These are phyloP conservation scores for Papilio demoleus DNA, from an alignment of 2,888 invertebrate species.

Conservation along the genomic window DNA sequence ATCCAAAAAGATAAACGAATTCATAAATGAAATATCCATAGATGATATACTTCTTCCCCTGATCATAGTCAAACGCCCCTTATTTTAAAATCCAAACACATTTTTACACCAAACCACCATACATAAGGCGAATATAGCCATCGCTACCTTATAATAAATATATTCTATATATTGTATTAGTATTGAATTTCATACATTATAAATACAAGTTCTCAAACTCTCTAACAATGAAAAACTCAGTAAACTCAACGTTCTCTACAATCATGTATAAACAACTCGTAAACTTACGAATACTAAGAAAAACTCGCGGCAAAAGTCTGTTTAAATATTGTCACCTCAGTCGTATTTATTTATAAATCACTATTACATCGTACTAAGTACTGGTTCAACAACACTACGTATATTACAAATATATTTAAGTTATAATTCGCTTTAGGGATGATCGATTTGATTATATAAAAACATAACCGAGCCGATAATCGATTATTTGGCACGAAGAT, in stretches of 20 bases:
- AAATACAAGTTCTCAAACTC: slow-evolving; percentile 62
- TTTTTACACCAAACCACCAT: slow-evolving; percentile 13
- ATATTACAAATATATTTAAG: slow-evolving; percentile 38
- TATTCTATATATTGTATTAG: slow-evolving; percentile 42
- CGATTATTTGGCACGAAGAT: neutral
- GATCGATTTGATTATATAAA: neutral
- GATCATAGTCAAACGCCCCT: slow-evolving; percentile 24
- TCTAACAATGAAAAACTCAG: slow-evolving; percentile 61
- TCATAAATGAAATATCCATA: neutral
- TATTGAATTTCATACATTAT: slow-evolving; percentile 46
- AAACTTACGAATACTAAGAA: slow-evolving; percentile 43
- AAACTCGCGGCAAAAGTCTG: slow-evolving; percentile 66
- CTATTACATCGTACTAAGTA: slow-evolving; percentile 66
- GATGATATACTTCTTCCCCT: neutral
- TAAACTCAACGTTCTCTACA: slow-evolving; percentile 51
- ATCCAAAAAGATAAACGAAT: neutral
- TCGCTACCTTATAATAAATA: slow-evolving; percentile 31
- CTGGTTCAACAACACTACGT: slow-evolving; percentile 54
- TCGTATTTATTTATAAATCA: slow-evolving; percentile 65
- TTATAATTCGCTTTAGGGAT: slow-evolving; percentile 3
- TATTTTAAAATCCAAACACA: slow-evolving; percentile 1
- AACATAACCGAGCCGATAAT: no score
- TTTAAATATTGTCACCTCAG: slow-evolving; percentile 79
- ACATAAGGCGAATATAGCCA: slow-evolving; percentile 4
- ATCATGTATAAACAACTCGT: slow-evolving; percentile 2